Evolutionary conservation across 2,797 vertebrate species (phyloP).

Genomic region (Poecilia wingei): DNA sequence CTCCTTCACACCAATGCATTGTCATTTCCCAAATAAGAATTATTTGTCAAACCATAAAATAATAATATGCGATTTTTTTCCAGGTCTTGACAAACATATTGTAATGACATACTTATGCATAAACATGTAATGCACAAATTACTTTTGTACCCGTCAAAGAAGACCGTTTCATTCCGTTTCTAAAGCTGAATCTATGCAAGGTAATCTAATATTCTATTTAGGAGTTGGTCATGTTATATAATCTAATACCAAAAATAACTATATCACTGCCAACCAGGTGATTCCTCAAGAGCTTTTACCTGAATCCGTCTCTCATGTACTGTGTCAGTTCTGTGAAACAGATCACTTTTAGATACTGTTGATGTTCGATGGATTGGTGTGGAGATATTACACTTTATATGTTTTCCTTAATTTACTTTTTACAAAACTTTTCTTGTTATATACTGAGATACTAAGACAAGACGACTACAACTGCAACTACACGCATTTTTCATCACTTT

Average conservation of each 20-base stretch:
- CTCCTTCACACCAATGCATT: background rate
- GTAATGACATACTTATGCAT: background rate
- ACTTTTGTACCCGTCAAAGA: background rate
- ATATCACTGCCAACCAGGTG: background rate
- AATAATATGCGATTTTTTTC: background rate
- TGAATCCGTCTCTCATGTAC: background rate
- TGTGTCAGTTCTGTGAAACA: background rate
- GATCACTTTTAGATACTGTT: background rate
- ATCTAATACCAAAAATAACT: background rate
- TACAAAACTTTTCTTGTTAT: background rate
- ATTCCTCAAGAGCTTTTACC: background rate
- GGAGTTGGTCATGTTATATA: background rate
- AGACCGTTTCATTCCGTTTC: background rate
- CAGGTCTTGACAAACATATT: background rate
- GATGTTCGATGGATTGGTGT: background rate
- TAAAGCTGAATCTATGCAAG: background rate
- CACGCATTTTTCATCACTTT: background rate
- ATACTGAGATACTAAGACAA: background rate
- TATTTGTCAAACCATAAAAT: background rate
- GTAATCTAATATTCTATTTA: background rate
- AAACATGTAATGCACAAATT: background rate
- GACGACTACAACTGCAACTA: background rate
- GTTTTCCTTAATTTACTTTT: background rate
- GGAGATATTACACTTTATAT: background rate
- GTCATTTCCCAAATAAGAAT: background rate